These are phyloP conservation scores for Galleria mellonella DNA, from an alignment of 1,140 invertebrate genomes.

Conservation along the genomic window DNA sequence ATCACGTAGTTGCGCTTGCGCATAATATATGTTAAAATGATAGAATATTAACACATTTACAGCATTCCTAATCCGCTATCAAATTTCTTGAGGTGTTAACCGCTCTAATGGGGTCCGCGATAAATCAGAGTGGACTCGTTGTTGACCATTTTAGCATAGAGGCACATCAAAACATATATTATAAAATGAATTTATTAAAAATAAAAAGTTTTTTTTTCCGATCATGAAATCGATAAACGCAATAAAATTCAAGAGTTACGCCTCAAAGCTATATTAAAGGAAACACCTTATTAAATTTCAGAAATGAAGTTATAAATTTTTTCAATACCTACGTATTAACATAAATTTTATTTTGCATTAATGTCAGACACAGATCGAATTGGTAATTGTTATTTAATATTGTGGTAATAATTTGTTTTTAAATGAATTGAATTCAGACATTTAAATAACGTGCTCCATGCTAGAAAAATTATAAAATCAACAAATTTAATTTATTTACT, in stretches of 20 bases:
- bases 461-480: too few relatives aligned
- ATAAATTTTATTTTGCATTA: conserved; percentile 28
- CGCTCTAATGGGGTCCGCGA: conserved; percentile 9
- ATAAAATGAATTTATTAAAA: too few relatives aligned
- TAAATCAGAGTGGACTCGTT: conserved; percentile 20
- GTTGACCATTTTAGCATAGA: conserved; percentile 24
- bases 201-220: neutral
- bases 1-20: neutral
- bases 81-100: conserved; percentile 26
- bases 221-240: conserved; percentile 25
- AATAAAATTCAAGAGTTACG: conserved; percentile 28
- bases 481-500: too few relatives aligned
- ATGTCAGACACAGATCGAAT: conserved; percentile 8
- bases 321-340: conserved; percentile 9
- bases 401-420: neutral
- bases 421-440: too few relatives aligned
- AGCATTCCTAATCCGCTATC: conserved; percentile 17
- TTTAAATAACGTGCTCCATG: too few relatives aligned
- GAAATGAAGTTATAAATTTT: conserved; percentile 32
- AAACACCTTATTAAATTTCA: conserved; percentile 27
- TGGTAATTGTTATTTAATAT: conserved; percentile 10
- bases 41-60: conserved; percentile 9
- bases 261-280: conserved; percentile 22
- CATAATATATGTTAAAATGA: conserved; percentile 4
- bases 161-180: conserved; percentile 12